These are phyloP conservation scores for Steatocranus sp. DNA, from an alignment of 2,797 vertebrate genomes.

Conservation along the genomic window DNA sequence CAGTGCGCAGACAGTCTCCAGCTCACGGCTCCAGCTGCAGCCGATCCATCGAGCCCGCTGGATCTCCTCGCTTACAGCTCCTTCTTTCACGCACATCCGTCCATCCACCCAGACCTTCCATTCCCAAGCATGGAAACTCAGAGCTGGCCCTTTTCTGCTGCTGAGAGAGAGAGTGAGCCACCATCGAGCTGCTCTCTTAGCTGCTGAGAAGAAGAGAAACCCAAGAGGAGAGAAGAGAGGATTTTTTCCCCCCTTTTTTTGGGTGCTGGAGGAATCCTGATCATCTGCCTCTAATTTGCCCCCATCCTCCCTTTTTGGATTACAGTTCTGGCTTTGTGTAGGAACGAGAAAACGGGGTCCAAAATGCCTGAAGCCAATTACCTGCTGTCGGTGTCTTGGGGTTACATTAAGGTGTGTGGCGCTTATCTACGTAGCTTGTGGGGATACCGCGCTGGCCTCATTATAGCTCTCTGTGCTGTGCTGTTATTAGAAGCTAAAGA, in stretches of 20 bases:
- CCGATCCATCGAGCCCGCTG: slow-evolving; percentile 46
- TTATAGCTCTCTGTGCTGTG: background rate
- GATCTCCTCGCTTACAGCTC: slow-evolving; percentile 24
- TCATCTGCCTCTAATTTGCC: slow-evolving; percentile 59
- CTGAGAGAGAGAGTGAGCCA: slow-evolving; percentile 49
- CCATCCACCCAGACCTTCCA: background rate
- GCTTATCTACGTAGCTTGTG: slow-evolving; percentile 45
- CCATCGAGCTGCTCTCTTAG: slow-evolving; percentile 42
- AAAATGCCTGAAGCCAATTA: slow-evolving; percentile 99
- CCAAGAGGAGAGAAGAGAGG: slow-evolving; percentile 43
- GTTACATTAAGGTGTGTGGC: slow-evolving; percentile 98
- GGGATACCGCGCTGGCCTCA: slow-evolving; percentile 25
- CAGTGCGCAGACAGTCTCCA: slow-evolving; percentile 56
- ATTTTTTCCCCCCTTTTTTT: slow-evolving; percentile 25
- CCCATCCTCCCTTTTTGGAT: slow-evolving; percentile 33
- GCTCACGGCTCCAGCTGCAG: slow-evolving; percentile 63
- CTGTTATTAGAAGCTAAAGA: background rate
- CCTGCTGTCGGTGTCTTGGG: slow-evolving; percentile 98
- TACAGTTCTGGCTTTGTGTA: slow-evolving; percentile 76
- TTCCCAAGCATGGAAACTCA: slow-evolving; percentile 65
- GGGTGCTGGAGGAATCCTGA: slow-evolving; percentile 53
- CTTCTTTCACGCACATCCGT: background rate
- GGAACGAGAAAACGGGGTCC: slow-evolving; percentile 77
- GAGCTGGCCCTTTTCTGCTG: slow-evolving; percentile 47
- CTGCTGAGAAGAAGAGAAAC: slow-evolving; percentile 47